These are phyloP conservation scores for Montipora efflorescens DNA, from an alignment of 64 coral and sea anemone species.

Conservation along the genomic window DNA sequence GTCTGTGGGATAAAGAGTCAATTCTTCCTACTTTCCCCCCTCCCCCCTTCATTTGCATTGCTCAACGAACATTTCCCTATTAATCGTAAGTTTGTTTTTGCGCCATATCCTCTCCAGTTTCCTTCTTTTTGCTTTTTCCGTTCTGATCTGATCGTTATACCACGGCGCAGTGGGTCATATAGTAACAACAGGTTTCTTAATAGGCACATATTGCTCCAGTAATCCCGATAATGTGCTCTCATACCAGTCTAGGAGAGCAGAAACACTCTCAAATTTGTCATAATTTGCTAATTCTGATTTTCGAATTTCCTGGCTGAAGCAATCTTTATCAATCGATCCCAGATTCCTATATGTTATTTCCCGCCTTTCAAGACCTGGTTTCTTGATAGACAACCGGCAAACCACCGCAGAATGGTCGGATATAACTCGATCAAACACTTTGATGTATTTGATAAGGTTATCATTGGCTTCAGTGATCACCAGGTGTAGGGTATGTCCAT, in stretches of 20 bases:
- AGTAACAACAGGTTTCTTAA: constrained; percentile 35
- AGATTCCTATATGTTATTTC: constrained; percentile 31
- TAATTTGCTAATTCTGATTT: not conserved
- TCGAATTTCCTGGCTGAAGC: constrained; percentile 30
- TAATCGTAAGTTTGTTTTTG: not conserved
- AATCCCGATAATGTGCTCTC: too few species aligned
- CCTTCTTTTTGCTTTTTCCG: constrained; percentile 21
- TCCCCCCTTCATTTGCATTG: not conserved
- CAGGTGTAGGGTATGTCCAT: constrained; percentile 31
- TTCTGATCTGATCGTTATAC: constrained; percentile 41
- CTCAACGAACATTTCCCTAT: constrained; percentile 10
- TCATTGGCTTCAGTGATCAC: constrained; percentile 27
- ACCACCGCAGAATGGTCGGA: too few species aligned
- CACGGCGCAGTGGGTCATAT: constrained; percentile 36
- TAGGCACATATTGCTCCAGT: constrained; percentile 25
- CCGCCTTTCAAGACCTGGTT: not conserved
- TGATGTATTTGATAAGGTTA: not conserved
- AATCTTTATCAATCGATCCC: constrained; percentile 23
- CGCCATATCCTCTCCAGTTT: not conserved
- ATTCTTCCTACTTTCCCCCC: too few species aligned
- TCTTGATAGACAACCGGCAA: constrained; percentile 29
- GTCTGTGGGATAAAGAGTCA: too few species aligned
- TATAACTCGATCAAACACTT: constrained; percentile 8
- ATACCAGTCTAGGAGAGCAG: too few species aligned
- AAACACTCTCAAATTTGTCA: too few species aligned